Evolutionary conservation across 2,113 vertebrate genomes (phyloP).

Genomic region (Esox niger): DNA sequence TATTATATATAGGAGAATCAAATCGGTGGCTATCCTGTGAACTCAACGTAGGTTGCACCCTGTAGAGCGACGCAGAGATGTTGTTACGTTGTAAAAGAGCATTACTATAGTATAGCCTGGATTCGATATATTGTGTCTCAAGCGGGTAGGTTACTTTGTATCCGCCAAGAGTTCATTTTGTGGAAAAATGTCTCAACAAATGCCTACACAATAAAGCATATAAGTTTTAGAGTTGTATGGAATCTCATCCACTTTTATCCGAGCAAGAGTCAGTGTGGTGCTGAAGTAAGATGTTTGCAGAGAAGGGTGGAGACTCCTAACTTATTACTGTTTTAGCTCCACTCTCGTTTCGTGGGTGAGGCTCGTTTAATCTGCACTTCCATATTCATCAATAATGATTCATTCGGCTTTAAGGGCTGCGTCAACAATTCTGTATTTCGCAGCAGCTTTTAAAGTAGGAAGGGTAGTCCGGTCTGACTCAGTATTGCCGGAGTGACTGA

Average conservation of each 20-base stretch:
- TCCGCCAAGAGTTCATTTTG: background rate
- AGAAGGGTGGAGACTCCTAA: conserved; percentile 52
- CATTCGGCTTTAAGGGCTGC: conserved; percentile 47
- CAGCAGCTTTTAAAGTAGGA: conserved; percentile 45
- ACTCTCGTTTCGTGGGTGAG: conserved; percentile 50
- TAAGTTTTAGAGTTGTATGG: background rate
- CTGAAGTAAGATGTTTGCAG: conserved; percentile 28
- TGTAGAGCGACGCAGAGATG: background rate
- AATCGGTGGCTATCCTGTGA: background rate
- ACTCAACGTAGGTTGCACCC: background rate
- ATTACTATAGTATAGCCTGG: background rate
- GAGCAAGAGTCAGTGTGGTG: background rate
- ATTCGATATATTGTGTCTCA: too few relatives aligned
- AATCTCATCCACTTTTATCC: too few relatives aligned
- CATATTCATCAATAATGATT: conserved; percentile 53
- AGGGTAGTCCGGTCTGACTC: conserved; percentile 10
- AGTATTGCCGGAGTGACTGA: conserved; percentile 47
- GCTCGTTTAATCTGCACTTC: conserved; percentile 36
- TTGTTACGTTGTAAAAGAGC: background rate
- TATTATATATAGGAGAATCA: background rate
- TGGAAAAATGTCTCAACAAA: too few relatives aligned
- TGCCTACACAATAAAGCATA: background rate
- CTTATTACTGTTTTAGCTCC: conserved; percentile 34
- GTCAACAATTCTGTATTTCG: conserved; percentile 35
- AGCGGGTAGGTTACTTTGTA: background rate